Conservation (phyloP, 1,140 invertebrate species). For the Aricia agestis region DNA sequence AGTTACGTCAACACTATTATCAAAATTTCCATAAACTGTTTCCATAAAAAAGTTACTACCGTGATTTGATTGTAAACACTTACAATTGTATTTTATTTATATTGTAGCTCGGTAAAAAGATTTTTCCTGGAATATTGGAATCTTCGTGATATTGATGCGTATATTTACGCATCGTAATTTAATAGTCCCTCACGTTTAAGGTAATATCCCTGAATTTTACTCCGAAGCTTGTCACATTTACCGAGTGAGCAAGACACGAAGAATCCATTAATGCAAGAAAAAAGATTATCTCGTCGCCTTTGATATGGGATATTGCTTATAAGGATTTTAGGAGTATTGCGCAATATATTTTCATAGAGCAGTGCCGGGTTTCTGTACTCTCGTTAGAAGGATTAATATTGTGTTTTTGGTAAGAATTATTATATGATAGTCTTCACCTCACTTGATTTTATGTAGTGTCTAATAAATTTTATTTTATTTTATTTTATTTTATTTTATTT, state of each 20-base stretch:
- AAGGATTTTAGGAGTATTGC: neutral
- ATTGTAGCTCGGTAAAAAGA: neutral
- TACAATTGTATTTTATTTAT: neutral
- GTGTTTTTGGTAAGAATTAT: neutral
- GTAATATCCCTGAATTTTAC: neutral
- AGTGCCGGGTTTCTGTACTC: neutral
- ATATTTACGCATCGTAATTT: neutral
- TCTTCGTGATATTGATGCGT: neutral
- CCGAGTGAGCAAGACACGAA: constrained; percentile 11
- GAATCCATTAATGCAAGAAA: constrained; percentile 5
- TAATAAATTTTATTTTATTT: no score
- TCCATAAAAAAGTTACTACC: neutral
- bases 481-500: no score
- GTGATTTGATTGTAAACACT: neutral
- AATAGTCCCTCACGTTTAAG: constrained; percentile 6
- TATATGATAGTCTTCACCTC: no score
- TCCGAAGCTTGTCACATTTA: constrained; percentile 2
- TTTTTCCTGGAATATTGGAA: neutral
- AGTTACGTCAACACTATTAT: neutral
- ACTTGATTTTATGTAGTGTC: no score
- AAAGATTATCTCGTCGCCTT: constrained; percentile 2
- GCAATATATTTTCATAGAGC: neutral
- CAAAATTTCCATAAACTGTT: neutral
- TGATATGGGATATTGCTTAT: constrained; percentile 7
- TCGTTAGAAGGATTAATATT: neutral